Evolutionary conservation across 37 sponge, comb jelly and placozoan species (phyloP).

Genomic region (Spongilla lacustris): DNA sequence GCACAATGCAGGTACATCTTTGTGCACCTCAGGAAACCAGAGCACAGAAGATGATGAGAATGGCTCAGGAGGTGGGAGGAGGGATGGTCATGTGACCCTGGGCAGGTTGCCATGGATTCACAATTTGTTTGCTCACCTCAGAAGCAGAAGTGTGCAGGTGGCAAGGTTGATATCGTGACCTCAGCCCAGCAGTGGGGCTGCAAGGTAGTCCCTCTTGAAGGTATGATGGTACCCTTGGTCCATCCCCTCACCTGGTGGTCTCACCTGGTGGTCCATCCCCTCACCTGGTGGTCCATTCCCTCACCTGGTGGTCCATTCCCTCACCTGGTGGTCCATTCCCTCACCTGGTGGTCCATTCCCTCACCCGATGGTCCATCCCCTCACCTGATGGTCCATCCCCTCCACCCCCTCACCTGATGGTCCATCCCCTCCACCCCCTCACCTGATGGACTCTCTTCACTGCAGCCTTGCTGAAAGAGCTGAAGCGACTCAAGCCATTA

Average conservation of each 20-base stretch:
- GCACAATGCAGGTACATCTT: no score
- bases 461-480: conserved; percentile 27
- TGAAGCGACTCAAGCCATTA: conserved; percentile 48
- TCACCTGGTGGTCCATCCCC: no score
- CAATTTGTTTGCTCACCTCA: no score
- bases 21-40: conserved; percentile 4
- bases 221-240: no score
- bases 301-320: no score
- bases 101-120: no score
- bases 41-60: conserved; percentile 39
- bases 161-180: conserved; percentile 9
- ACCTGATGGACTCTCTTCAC: no score
- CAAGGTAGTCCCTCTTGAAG: conserved; percentile 36
- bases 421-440: neutral
- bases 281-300: no score
- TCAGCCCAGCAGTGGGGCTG: conserved; percentile 37
- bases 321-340: neutral
- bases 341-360: neutral
- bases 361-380: neutral
- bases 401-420: neutral
- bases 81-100: neutral
- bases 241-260: no score
- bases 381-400: neutral
- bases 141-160: conserved; percentile 6
- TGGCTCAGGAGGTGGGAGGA: conserved; percentile 7